Percentiles rank a stretch among this genome's conserved stretches.
Evolutionary conservation across 2,888 invertebrate genomes (phyloP).

Genomic region (Acrobasis consociella): DNA sequence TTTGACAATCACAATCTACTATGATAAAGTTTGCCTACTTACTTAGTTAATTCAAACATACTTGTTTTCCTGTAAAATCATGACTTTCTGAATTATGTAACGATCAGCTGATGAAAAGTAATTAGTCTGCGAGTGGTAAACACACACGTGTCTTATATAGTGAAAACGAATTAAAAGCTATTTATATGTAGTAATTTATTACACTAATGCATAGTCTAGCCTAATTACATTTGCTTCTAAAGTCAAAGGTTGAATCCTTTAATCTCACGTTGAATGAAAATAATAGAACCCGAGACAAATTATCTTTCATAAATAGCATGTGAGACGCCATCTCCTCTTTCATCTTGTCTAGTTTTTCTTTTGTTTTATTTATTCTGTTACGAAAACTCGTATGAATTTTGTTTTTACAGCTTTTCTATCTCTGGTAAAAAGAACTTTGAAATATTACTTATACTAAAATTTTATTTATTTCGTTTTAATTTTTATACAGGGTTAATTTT

Average conservation of each 20-base stretch:
- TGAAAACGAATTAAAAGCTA: too few species aligned
- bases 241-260: background rate
- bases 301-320: slow-evolving; percentile 26
- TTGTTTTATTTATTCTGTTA: slow-evolving; percentile 23
- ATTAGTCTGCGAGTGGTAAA: too few species aligned
- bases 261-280: slow-evolving; percentile 4
- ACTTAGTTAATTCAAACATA: too few species aligned
- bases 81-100: too few species aligned
- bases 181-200: too few species aligned
- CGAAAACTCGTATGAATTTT: slow-evolving; percentile 21
- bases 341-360: slow-evolving; percentile 21
- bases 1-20: too few species aligned
- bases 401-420: slow-evolving; percentile 20
- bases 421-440: background rate
- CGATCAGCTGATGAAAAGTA: too few species aligned
- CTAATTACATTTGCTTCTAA: background rate
- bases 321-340: slow-evolving; percentile 25
- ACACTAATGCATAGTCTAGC: too few species aligned
- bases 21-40: too few species aligned
- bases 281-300: slow-evolving; percentile 29
- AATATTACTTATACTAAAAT: slow-evolving; percentile 1
- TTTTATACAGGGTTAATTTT: background rate
- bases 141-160: too few species aligned
- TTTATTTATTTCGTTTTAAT: background rate
- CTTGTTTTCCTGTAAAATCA: too few species aligned